Conservation (phyloP, 2,888 invertebrate genomes). For the Cheilosia impressa region DNA sequence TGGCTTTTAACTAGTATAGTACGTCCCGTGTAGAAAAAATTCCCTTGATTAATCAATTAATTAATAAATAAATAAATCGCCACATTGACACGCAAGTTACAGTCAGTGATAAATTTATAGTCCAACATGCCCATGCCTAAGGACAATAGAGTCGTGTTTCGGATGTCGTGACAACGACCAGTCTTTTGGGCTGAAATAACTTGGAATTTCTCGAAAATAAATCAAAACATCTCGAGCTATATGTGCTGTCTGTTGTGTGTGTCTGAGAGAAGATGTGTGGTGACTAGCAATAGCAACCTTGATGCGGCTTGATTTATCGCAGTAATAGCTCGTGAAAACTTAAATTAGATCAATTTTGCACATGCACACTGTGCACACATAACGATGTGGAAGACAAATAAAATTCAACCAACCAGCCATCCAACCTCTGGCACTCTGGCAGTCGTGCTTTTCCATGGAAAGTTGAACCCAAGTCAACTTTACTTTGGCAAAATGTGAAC, state of each 20-base stretch:
- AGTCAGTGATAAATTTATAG: constrained; percentile 15
- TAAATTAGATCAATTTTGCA: constrained; percentile 25
- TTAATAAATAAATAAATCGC: constrained; percentile 61
- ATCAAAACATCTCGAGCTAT: constrained; percentile 23
- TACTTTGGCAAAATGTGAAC: constrained; percentile 13
- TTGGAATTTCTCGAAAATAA: constrained; percentile 32
- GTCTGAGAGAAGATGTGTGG: constrained; percentile 50
- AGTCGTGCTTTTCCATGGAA: constrained; percentile 30
- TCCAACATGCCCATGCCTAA: constrained; percentile 39
- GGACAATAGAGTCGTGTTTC: constrained; percentile 59
- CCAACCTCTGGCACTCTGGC: constrained; percentile 5
- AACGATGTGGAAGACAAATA: constrained; percentile 20
- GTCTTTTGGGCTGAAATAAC: constrained; percentile 15
- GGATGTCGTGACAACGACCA: constrained; percentile 52
- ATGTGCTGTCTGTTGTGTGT: neutral
- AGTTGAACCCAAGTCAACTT: constrained; percentile 7
- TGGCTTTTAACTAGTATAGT: neutral
- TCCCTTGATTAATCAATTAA: constrained; percentile 63
- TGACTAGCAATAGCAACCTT: constrained; percentile 33
- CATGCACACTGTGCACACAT: constrained; percentile 28
- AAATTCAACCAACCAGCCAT: constrained; percentile 10
- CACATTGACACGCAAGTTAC: constrained; percentile 51
- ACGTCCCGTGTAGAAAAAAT: constrained; percentile 7
- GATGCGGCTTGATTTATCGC: constrained; percentile 55
- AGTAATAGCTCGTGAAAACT: constrained; percentile 27